Conservation (phyloP, 53 echinoderm and acorn worm species). For the Echinometra lucunter region DNA sequence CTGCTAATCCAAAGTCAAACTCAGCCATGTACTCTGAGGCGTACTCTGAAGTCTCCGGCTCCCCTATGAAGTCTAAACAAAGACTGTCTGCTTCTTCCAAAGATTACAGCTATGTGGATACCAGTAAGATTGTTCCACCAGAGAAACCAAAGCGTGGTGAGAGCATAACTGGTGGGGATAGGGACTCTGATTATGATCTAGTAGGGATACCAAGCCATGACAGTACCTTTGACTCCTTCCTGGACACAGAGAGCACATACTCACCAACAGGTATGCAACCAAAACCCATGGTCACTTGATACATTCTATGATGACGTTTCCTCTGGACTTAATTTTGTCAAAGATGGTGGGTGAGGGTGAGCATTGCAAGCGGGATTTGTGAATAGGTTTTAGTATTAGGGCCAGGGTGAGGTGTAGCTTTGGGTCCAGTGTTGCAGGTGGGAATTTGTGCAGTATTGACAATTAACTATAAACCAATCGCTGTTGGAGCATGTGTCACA, state of each 20-base stretch:
- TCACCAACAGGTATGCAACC: slow-evolving; percentile 38
- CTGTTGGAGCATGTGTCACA: too few species aligned
- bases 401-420: too few species aligned
- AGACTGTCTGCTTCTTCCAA: background rate
- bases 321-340: background rate
- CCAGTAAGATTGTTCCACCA: background rate
- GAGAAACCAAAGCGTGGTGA: slow-evolving; percentile 66
- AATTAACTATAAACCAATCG: too few species aligned
- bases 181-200: slow-evolving; percentile 32
- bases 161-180: slow-evolving; percentile 8
- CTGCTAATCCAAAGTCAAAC: background rate
- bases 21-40: slow-evolving; percentile 32
- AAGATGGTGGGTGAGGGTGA: background rate
- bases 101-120: slow-evolving; percentile 53
- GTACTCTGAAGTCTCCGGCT: slow-evolving; percentile 19
- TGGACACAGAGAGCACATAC: slow-evolving; percentile 46
- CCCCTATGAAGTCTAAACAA: background rate
- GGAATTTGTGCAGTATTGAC: too few species aligned
- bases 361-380: background rate
- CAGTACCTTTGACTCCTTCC: slow-evolving; percentile 39
- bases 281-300: too few species aligned
- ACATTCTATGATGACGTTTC: too few species aligned
- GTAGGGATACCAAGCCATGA: slow-evolving; percentile 33
- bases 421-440: too few species aligned
- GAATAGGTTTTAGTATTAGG: too few species aligned